phyloP scores from a whole-genome alignment of 2,113 vertebrate species.

The Potamarius usumacintae region DNA sequence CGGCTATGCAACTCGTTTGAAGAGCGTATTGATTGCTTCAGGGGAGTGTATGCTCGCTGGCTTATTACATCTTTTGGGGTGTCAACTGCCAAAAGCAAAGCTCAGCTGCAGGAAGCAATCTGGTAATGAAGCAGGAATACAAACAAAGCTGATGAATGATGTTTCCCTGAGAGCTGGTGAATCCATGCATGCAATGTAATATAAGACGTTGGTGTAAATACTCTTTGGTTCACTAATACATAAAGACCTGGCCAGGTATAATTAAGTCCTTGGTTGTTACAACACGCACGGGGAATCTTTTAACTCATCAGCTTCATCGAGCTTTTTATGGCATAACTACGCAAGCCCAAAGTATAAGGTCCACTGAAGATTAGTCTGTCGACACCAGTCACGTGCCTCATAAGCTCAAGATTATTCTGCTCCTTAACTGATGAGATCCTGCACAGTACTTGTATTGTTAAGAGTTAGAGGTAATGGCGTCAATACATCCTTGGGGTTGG shows the following conservation, averaged over 20 bases:
- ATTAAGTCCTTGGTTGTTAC: background rate
- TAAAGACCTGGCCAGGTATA: background rate
- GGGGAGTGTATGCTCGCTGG: conserved; percentile 19
- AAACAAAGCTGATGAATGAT: conserved; percentile 32
- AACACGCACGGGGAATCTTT: background rate
- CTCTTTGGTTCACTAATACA: background rate
- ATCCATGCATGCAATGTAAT: conserved; percentile 22
- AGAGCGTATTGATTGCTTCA: conserved; percentile 29
- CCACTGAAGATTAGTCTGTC: background rate
- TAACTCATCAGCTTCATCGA: too few relatives aligned
- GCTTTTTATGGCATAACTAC: too few relatives aligned
- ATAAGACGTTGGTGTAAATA: background rate
- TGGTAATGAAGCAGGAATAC: conserved; percentile 35
- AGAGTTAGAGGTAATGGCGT: background rate
- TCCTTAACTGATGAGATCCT: background rate
- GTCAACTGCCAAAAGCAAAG: conserved; percentile 21
- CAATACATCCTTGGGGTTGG: background rate
- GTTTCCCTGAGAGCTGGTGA: conserved; percentile 11
- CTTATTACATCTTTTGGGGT: conserved; percentile 34
- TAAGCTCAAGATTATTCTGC: background rate
- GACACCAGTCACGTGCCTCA: background rate
- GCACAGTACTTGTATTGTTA: background rate
- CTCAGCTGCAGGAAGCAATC: conserved; percentile 28
- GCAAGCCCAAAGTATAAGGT: background rate
- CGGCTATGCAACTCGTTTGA: conserved; percentile 25